A percentile compares a stretch with the other conserved stretches of the same genome.
These are phyloP conservation scores for Tetranychus truncatus DNA, from an alignment of 2,888 invertebrate species.

Conservation along the genomic window DNA sequence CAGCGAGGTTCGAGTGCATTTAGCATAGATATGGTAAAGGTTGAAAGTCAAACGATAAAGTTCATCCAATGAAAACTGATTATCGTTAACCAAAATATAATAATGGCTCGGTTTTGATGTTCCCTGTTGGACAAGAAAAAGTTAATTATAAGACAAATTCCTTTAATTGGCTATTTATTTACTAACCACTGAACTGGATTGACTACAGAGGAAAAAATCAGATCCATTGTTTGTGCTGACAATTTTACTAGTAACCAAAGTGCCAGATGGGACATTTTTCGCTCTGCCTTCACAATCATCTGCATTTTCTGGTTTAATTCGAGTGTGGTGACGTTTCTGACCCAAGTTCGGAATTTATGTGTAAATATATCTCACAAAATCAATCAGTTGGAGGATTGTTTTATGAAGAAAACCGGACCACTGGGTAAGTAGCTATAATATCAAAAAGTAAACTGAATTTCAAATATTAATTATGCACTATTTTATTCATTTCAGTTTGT, in stretches of 20 bases:
- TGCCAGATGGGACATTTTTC: constrained; percentile 61
- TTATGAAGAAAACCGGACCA: too few species aligned
- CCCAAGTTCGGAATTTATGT: too few species aligned
- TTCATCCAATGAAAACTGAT: constrained; percentile 25
- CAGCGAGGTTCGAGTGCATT: constrained; percentile 28
- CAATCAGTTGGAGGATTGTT: too few species aligned
- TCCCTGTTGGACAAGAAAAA: constrained; percentile 29
- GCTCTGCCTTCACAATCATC: constrained; percentile 28
- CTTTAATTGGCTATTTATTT: not conserved
- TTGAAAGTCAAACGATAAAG: constrained; percentile 27
- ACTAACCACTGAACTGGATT: constrained; percentile 37
- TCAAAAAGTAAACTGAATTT: too few species aligned
- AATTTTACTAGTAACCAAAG: constrained; percentile 63
- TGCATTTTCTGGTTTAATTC: constrained; percentile 34
- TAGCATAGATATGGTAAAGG: constrained; percentile 29
- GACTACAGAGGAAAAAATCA: constrained; percentile 65
- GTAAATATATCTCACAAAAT: too few species aligned
- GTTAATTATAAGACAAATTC: not conserved
- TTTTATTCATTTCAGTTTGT: not conserved
- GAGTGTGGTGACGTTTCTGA: constrained; percentile 59
- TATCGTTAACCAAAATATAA: constrained; percentile 26
- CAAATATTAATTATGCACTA: too few species aligned
- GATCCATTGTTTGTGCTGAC: constrained; percentile 58
- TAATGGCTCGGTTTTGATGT: constrained; percentile 24
- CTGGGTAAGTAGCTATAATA: too few species aligned